Evolutionary conservation across 2,113 vertebrate genomes (phyloP).

Genomic region (Nannobrachium achirus): DNA sequence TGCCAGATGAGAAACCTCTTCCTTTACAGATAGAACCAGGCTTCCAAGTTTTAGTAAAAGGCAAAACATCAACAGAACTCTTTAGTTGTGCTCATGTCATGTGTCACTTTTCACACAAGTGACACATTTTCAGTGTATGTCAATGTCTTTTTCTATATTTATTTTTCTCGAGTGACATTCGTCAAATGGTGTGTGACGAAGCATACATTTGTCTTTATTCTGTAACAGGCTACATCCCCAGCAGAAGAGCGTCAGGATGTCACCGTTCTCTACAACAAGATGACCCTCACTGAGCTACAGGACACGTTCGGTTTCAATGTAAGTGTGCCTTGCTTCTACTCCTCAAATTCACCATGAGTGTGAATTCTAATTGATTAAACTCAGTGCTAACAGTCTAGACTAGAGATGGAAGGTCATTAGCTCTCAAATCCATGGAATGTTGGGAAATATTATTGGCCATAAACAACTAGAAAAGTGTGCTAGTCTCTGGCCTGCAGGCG

Average conservation of each 20-base stretch:
- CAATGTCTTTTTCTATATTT: too few species aligned
- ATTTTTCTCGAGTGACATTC: too few species aligned
- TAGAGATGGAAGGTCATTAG: too few species aligned
- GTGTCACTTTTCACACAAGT: background rate
- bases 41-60: slow-evolving; percentile 6
- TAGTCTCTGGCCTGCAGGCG: too few species aligned
- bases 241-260: slow-evolving; percentile 93
- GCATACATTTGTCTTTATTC: background rate
- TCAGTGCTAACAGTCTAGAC: background rate
- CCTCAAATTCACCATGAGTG: background rate
- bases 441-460: too few species aligned
- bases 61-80: slow-evolving; percentile 6
- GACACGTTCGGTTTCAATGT: slow-evolving; percentile 85
- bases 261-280: slow-evolving; percentile 92
- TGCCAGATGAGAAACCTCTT: slow-evolving; percentile 31
- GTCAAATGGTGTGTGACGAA: too few species aligned
- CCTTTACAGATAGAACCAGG: slow-evolving; percentile 15
- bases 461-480: too few species aligned
- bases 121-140: slow-evolving; percentile 10
- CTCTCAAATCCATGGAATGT: background rate
- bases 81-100: slow-evolving; percentile 19
- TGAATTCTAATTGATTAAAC: background rate
- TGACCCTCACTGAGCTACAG: slow-evolving; percentile 88
- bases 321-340: slow-evolving; percentile 60
- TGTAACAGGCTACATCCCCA: slow-evolving; percentile 86